Conservation (phyloP, 2,888 invertebrate species). For the Caenorhabditis zanzibari region DNA sequence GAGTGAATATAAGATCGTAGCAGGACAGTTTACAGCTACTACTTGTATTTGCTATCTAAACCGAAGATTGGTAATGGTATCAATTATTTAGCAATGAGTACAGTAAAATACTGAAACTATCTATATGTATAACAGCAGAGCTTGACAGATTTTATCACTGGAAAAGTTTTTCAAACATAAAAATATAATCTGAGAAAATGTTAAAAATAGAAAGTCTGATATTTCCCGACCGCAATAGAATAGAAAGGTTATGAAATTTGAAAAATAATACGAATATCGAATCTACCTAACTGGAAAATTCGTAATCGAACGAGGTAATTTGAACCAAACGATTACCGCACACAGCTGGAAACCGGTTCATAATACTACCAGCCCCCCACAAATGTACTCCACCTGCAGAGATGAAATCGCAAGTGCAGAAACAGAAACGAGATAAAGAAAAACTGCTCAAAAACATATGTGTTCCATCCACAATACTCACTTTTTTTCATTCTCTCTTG, state of each 20-base stretch:
- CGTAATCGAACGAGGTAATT: slow-evolving; percentile 1
- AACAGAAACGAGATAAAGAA: slow-evolving; percentile 38
- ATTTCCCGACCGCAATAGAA: too few relatives aligned
- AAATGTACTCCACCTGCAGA: slow-evolving; percentile 30
- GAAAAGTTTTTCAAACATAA: too few relatives aligned
- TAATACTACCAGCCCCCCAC: neutral
- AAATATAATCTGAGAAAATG: too few relatives aligned
- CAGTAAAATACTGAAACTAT: too few relatives aligned
- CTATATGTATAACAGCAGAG: too few relatives aligned
- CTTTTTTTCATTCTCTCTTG: neutral
- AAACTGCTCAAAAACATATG: slow-evolving; percentile 56
- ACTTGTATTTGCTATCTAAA: too few relatives aligned
- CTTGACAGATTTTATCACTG: too few relatives aligned
- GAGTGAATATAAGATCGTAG: too few relatives aligned
- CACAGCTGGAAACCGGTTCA: slow-evolving; percentile 1
- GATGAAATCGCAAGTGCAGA: slow-evolving; percentile 50
- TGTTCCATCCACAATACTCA: slow-evolving; percentile 20
- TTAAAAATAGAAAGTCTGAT: too few relatives aligned
- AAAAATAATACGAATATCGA: neutral
- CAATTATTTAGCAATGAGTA: too few relatives aligned
- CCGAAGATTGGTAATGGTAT: too few relatives aligned
- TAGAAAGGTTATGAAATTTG: neutral
- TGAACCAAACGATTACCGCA: neutral
- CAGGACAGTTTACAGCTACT: too few relatives aligned
- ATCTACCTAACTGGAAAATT: neutral